Evolutionary conservation across 2,797 vertebrate species (phyloP), one percentile per base, ranked within the genome.

Genomic region (Pseudochromis fuscus): DNA sequence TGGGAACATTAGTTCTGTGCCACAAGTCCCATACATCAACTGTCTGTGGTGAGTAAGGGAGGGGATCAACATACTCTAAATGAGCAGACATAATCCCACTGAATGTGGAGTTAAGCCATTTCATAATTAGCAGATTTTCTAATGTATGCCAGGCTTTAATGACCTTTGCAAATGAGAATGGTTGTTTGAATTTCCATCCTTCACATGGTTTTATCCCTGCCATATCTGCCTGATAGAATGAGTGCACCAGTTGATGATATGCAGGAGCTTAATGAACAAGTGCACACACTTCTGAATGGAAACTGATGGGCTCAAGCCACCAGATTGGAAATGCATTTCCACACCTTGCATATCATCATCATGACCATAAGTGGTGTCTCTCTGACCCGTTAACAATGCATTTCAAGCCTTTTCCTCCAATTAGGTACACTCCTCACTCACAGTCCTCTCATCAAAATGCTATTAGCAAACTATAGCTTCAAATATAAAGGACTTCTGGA

Each of bases 61-160:
- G 81, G 83, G 87, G 92, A 93, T 91, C 89, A 92, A 91, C 92
- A 91, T 89, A 90, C 88, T 93, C 92, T 82, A 90, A 93, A 92
- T 85, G 91, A 91, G 91, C 73, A 92, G 92, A 91, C 92, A 91
- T 93, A 94, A 93, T 94, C 94, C 93, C 82, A 83, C 88, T 90
- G 88, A 93, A 92, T 92, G 89, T 92, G 91, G 88, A 93, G 92
- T 93, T 94, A 93, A 94, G 91, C 91, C 91, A 92, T 94, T 93
- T 93, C 92, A 94, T 93, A 93, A 94, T 95, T 94, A 94, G 91
- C 82, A 86, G 91, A 89, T 90, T 93, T 93, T 91, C 89, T 93
- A 93, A 94, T 93, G 92, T 92, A 94, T 89, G 90, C 90, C 82
- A 87, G 87, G 75, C 90, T 92, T 92, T 92, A 94, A 94, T 93